Conservation (phyloP, 1,140 invertebrate genomes). For the Ericerus pela region DNA sequence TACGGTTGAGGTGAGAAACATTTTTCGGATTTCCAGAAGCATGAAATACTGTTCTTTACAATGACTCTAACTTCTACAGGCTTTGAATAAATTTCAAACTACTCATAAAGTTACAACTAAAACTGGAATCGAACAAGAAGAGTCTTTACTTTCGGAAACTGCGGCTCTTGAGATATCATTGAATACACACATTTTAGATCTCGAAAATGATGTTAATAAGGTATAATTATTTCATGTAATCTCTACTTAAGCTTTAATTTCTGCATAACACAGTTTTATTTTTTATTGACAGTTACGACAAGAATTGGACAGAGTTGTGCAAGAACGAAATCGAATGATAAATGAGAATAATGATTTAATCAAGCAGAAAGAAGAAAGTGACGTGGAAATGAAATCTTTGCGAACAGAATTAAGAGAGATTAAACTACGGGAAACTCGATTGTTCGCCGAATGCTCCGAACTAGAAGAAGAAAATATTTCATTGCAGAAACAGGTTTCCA, state of each 20-base stretch:
- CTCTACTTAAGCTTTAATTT: too few relatives aligned
- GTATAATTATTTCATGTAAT: constrained; percentile 35
- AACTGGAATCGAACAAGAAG: constrained; percentile 94
- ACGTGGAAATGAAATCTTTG: constrained; percentile 60
- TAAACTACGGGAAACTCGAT: constrained; percentile 74
- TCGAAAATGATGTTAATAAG: constrained; percentile 79
- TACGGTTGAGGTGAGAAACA: constrained; percentile 89
- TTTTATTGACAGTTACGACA: constrained; percentile 41
- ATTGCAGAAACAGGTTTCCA: constrained; percentile 92
- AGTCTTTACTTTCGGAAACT: constrained; percentile 80
- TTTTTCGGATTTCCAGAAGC: too few relatives aligned
- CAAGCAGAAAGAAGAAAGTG: constrained; percentile 63
- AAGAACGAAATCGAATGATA: constrained; percentile 54
- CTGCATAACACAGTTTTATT: constrained; percentile 3
- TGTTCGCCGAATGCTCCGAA: constrained; percentile 86
- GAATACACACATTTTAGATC: constrained; percentile 72
- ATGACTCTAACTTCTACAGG: constrained; percentile 44
- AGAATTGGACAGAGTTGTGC: constrained; percentile 60
- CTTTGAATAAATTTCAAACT: constrained; percentile 83
- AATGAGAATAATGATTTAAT: constrained; percentile 62
- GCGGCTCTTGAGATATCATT: constrained; percentile 83
- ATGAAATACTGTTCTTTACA: too few relatives aligned
- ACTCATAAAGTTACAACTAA: constrained; percentile 86
- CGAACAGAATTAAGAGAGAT: constrained; percentile 74
- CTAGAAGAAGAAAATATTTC: constrained; percentile 96